Evolutionary conservation across 2,888 invertebrate genomes (phyloP).

Genomic region (Adelphocoris suturalis): DNA sequence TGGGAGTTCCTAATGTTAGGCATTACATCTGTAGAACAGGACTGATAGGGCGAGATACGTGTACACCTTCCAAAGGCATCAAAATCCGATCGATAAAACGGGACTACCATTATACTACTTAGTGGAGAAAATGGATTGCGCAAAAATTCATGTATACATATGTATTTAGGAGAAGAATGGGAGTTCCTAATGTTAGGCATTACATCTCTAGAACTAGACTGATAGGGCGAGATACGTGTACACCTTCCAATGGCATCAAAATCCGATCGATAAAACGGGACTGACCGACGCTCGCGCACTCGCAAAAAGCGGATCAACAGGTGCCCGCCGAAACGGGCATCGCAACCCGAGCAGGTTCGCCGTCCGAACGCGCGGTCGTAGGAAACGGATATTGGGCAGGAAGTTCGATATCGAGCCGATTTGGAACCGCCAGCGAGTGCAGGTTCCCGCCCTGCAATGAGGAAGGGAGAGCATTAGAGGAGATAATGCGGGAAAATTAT

Average conservation of each 20-base stretch:
- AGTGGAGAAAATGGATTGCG: no score
- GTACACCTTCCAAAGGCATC: conserved; percentile 23
- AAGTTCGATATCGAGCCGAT: no score
- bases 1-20: no score
- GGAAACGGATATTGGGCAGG: no score
- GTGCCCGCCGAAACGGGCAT: background rate
- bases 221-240: background rate
- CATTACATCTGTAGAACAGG: background rate
- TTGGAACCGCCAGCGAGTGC: no score
- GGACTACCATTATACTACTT: background rate
- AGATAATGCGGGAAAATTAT: no score
- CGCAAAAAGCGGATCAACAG: conserved; percentile 22
- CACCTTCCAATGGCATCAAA: conserved; percentile 29
- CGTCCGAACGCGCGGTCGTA: no score
- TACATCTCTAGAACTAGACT: background rate
- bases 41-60: background rate
- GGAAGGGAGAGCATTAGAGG: no score
- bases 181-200: no score
- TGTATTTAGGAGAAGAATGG: no score
- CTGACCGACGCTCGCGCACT: conserved; percentile 7
- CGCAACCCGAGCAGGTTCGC: background rate
- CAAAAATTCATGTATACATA: no score
- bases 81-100: conserved; percentile 31
- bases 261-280: conserved; percentile 31
- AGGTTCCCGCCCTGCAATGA: no score